phyloP scores from a whole-genome alignment of 1,140 invertebrate genomes.

The Homarus americanus region DNA sequence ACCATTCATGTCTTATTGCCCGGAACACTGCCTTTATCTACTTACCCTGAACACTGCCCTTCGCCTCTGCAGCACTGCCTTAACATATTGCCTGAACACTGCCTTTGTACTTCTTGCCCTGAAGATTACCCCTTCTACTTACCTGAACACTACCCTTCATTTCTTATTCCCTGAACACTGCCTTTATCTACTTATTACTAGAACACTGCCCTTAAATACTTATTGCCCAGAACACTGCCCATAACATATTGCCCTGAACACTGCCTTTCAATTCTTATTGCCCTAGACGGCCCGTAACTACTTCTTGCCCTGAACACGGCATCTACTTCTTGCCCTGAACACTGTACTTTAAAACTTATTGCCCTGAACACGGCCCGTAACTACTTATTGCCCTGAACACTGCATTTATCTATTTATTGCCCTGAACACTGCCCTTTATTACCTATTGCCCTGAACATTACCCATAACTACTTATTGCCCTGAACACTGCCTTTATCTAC shows the following conservation, averaged over 20 bases:
- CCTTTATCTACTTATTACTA: background rate
- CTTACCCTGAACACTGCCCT: background rate
- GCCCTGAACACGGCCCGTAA: background rate
- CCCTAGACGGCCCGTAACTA: background rate
- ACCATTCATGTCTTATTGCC: background rate
- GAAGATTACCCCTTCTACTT: too few relatives aligned
- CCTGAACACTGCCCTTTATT: too few relatives aligned
- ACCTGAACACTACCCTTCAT: background rate
- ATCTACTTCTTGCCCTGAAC: background rate
- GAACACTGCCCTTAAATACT: background rate
- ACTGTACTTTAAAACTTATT: too few relatives aligned
- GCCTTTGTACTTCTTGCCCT: background rate
- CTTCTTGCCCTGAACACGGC: background rate
- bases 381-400: background rate
- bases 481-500: background rate
- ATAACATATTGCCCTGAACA: too few relatives aligned
- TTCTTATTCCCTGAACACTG: background rate
- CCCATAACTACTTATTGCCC: background rate
- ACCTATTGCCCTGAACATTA: background rate
- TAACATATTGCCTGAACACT: background rate
- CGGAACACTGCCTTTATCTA: background rate
- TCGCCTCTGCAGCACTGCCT: too few relatives aligned
- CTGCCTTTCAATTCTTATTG: background rate
- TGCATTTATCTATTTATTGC: background rate
- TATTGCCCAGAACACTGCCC: background rate